These are phyloP conservation scores for Lates japonicus DNA, from an alignment of 2,797 vertebrate genomes.

Conservation along the genomic window DNA sequence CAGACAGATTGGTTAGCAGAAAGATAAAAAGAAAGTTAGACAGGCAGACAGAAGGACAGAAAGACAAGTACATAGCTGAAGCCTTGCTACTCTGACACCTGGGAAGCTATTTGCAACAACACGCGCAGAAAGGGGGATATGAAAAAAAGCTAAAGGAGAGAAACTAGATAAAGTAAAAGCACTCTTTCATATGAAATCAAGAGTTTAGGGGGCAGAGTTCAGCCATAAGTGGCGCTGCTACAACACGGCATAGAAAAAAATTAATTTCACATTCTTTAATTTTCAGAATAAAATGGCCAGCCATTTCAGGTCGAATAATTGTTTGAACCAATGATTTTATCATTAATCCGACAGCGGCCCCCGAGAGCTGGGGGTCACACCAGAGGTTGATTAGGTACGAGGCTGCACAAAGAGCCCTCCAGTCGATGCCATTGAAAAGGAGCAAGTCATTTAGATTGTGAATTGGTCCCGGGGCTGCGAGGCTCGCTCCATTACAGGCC, in stretches of 20 bases:
- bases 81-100: constrained; percentile 78
- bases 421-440: constrained; percentile 99
- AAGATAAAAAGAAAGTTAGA: constrained; percentile 49
- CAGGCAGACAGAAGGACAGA: constrained; percentile 45
- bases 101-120: constrained; percentile 73
- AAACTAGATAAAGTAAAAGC: constrained; percentile 83
- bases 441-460: constrained; percentile 99
- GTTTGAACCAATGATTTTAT: constrained; percentile 99
- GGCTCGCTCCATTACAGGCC: constrained; percentile 99
- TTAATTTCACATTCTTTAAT: constrained; percentile 99
- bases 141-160: constrained; percentile 62
- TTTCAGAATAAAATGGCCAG: constrained; percentile 97
- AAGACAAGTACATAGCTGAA: constrained; percentile 62
- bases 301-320: constrained; percentile 99
- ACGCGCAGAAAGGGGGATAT: constrained; percentile 41
- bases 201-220: constrained; percentile 91
- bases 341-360: constrained; percentile 97
- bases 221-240: constrained; percentile 93
- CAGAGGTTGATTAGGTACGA: constrained; percentile 99
- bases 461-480: constrained; percentile 98
- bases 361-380: constrained; percentile 98
- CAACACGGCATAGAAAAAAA: constrained; percentile 87
- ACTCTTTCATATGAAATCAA: constrained; percentile 87
- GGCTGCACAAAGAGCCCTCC: constrained; percentile 97
- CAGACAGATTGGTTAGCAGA: constrained; percentile 33